Conservation (phyloP, 2,113 vertebrate species). For the Salminus brasiliensis region DNA sequence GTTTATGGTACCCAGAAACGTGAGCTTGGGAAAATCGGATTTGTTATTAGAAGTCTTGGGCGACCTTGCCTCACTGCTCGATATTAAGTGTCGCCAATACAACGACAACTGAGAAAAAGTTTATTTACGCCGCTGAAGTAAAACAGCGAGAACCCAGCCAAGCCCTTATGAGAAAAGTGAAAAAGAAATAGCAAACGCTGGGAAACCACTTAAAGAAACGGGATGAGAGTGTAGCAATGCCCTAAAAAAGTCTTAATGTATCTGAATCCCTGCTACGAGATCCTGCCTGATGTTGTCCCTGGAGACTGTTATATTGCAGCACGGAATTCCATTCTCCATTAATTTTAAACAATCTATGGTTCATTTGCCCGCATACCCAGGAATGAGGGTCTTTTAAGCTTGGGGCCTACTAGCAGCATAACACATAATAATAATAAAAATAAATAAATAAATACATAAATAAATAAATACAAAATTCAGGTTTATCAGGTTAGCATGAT, state of each 20-base stretch:
- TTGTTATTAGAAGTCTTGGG: neutral
- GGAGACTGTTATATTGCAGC: constrained; percentile 3
- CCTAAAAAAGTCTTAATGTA: neutral
- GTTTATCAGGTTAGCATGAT: no score
- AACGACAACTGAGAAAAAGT: neutral
- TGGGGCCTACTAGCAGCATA: neutral
- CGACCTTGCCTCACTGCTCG: neutral
- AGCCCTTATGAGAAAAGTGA: neutral
- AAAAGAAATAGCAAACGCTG: constrained; percentile 6
- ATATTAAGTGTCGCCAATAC: neutral
- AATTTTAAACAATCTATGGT: constrained; percentile 50
- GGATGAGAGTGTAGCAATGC: neutral
- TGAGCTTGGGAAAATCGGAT: neutral
- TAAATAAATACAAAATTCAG: no score
- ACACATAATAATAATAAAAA: no score
- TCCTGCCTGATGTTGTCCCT: neutral
- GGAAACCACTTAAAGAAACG: neutral
- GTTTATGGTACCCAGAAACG: neutral
- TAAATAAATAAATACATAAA: no score
- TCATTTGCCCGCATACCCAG: constrained; percentile 33
- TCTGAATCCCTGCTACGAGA: neutral
- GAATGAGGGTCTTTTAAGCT: constrained; percentile 26
- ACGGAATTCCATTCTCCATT: constrained; percentile 37
- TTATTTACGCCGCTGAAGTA: neutral
- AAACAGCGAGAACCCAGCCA: neutral